Conservation (phyloP, 2,113 vertebrate genomes). For the Pionites leucogaster region DNA sequence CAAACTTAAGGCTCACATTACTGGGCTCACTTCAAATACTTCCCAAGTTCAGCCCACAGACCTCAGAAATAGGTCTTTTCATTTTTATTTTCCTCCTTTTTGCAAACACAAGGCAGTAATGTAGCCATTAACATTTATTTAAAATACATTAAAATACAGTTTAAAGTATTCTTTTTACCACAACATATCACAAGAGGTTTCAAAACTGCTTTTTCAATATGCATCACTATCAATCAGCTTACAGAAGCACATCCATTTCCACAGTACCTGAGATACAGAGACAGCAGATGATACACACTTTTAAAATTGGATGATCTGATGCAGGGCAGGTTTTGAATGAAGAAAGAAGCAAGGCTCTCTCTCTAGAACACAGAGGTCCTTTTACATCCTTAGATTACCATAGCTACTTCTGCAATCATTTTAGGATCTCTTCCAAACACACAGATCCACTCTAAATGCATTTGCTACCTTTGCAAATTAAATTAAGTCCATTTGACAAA, state of each 20-base stretch:
- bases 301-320: not conserved
- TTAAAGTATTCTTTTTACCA: not conserved
- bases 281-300: not conserved
- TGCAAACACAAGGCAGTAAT: not conserved
- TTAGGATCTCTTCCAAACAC: not conserved
- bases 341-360: not conserved
- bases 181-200: not conserved
- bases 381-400: not conserved
- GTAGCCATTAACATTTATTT: not conserved
- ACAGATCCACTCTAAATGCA: not conserved
- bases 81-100: not conserved
- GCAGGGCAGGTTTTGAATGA: not conserved
- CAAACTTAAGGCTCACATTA: not conserved
- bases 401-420: not conserved
- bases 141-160: not conserved
- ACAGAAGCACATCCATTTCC: not conserved
- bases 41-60: not conserved
- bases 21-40: not conserved
- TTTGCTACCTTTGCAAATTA: not conserved
- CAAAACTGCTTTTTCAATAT: not conserved
- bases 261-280: not conserved
- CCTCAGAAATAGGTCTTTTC: not conserved
- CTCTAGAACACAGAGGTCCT: not conserved
- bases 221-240: not conserved
- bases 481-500: not conserved